phyloP scores from a whole-genome alignment of 2,888 invertebrate species.

The Drosophila helvetica region DNA sequence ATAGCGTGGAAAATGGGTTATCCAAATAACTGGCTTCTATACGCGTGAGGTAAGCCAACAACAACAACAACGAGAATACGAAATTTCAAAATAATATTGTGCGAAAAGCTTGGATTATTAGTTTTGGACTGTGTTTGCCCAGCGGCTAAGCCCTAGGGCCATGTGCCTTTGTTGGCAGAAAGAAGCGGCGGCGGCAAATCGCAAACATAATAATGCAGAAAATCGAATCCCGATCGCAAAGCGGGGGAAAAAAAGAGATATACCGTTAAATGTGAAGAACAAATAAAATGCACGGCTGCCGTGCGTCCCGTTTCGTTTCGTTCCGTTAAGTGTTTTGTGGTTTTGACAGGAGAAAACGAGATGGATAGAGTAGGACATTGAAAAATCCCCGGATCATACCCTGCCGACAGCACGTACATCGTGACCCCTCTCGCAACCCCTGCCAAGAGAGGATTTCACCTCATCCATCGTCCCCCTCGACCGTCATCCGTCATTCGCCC shows the following conservation, averaged over 20 bases:
- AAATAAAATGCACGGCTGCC: conserved; percentile 38
- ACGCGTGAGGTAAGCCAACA: conserved; percentile 26
- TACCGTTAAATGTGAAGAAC: conserved; percentile 5
- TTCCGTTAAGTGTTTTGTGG: conserved; percentile 30
- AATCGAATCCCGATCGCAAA: conserved; percentile 49
- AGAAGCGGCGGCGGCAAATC: conserved; percentile 27
- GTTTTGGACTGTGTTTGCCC: conserved; percentile 23
- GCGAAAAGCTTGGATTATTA: conserved; percentile 45
- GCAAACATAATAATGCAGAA: conserved; percentile 14
- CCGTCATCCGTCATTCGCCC: conserved; percentile 6
- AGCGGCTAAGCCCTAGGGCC: conserved; percentile 13
- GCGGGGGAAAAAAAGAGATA: conserved; percentile 18
- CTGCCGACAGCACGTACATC: conserved; percentile 20
- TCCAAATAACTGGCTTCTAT: conserved; percentile 35
- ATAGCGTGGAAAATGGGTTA: conserved; percentile 71
- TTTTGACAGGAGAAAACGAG: conserved; percentile 28
- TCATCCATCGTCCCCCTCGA: conserved; percentile 19
- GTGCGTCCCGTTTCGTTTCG: conserved; percentile 9
- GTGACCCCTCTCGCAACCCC: neutral
- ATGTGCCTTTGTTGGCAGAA: conserved; percentile 39
- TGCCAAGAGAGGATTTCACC: conserved; percentile 3
- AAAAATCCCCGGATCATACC: conserved; percentile 18
- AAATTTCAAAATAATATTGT: conserved; percentile 62
- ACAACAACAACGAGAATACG: conserved; percentile 31
- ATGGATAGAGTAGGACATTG: conserved; percentile 22